Evolutionary conservation across 2,113 vertebrate species (phyloP), one percentile per base, ranked within the genome.

Genomic region (Limnothrissa miodon): DNA sequence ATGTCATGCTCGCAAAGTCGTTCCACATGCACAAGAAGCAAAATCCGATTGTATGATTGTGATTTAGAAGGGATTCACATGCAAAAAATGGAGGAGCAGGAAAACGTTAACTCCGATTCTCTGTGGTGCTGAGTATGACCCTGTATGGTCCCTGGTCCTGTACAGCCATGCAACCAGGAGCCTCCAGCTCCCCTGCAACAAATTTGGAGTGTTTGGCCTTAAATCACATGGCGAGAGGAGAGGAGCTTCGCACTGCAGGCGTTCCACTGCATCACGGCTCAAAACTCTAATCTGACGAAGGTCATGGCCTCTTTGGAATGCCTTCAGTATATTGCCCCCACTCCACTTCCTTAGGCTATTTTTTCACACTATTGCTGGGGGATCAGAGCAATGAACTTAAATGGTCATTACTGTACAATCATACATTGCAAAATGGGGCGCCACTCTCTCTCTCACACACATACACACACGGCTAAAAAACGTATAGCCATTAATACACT

Each of bases 401-500:
- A 74, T 74, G 66, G 29, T 33, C 66, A 74, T 56, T 19, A 56
- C n/a, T n/a, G n/a, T n/a, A n/a, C n/a, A n/a, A n/a, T n/a, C n/a
- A 17, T 23, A 23, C 23, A 56, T 1, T 56, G 21, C 17, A 56
- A 4, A 10, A 17, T 23, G 17, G n/a, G n/a, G n/a, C n/a, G 4
- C 53, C 53, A 56, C 53, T 21, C 53, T 0, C 53, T n/a, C 53
- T 56, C 4, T 1, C 23, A 21, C 21, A 56, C 48, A 53, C 48
- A 53, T 11, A 53, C 48, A 53, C 48, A 53, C 48, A 53, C 19
- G 48, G 42, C 42, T 6, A 42, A 6, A 4, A 6, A 42, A 42
- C 42, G 42, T 42, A 42, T 42, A 42, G 42, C 6, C 42, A 42
- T 56, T 56, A 56, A 56, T 56, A 56, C 51, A 56, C 51, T 56